Base-by-base conservation (phyloP, 1,140 invertebrate genomes). In the Rhynchophorus ferrugineus region DNA sequence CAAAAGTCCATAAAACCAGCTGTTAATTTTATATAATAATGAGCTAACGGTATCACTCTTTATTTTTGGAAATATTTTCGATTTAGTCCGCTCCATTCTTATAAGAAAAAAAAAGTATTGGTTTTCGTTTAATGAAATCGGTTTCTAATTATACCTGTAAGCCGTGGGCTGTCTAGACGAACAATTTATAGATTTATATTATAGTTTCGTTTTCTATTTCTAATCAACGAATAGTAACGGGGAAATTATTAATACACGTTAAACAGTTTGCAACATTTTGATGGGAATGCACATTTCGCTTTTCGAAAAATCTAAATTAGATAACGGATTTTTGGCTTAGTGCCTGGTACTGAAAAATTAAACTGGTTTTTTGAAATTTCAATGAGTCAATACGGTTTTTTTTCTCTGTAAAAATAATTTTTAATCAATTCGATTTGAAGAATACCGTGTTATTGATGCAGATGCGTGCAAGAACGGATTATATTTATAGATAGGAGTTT, bases 261-360 rank as follows among this genome's bases (percentile, higher is more conserved):
- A 14, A 2, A 11, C 34, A 2, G 11, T 35, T 35, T 33, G 34
- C 11, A 35, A n/a, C n/a, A n/a, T n/a, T n/a, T n/a, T n/a, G n/a
- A n/a, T n/a, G n/a, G n/a, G n/a, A n/a, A n/a, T n/a, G n/a, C n/a
- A 54, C 57, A 46, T 49, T 54, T 50, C 47, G 52, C 54, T 51
- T 49, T 48, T 58, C 49, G 46, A 48, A 49, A 54, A 55, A 43
- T 61, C 65, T 65, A 67, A 64, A 64, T 67, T 57, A 56, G 63
- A 59, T 57, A 61, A 63, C 58, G 56, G 39, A 55, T 36, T 54
- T 53, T 60, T 67, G 64, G 67, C 65, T 56, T 57, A 49, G 51
- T 65, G 65, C 67, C 65, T 61, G 61, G 64, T 57, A 61, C 59
- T 59, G 60, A 59, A 59, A 61, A 61, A 57, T 56, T 45, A 41